A percentile compares a stretch with the other conserved stretches of the same genome.
Evolutionary conservation across 2,797 vertebrate genomes (phyloP).

Genomic region (Cryptoprocta ferox): DNA sequence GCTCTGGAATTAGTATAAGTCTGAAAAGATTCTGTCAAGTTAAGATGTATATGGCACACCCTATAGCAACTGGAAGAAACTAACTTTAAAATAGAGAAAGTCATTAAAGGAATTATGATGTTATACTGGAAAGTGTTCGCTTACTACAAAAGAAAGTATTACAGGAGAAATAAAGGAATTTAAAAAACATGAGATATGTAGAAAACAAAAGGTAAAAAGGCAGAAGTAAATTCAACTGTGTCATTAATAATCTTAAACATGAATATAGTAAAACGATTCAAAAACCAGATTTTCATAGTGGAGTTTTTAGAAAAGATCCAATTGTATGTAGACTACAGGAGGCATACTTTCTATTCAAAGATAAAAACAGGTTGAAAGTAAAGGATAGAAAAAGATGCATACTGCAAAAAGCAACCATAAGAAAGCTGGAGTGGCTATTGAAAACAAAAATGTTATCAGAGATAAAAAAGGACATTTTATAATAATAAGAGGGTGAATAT

Average conservation of each 20-base stretch:
- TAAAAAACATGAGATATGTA: neutral
- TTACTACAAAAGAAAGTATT: neutral
- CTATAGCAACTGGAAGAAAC: neutral
- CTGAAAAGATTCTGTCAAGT: neutral
- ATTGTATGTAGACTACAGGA: neutral
- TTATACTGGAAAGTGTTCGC: neutral
- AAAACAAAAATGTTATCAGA: neutral
- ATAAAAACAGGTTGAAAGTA: neutral
- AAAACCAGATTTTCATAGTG: neutral
- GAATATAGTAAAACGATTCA: neutral
- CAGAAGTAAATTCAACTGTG: neutral
- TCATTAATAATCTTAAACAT: neutral
- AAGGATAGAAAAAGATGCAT: neutral
- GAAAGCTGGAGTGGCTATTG: neutral
- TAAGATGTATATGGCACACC: neutral
- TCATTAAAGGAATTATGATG: neutral
- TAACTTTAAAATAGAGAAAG: neutral
- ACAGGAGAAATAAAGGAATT: neutral
- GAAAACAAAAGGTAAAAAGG: conserved; percentile 18
- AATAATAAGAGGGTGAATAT: neutral
- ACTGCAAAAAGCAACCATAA: neutral
- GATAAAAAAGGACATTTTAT: neutral
- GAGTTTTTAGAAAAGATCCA: neutral
- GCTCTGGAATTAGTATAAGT: neutral
- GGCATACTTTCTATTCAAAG: neutral